Conservation (phyloP, 2,113 vertebrate species). For the Gambusia affinis region DNA sequence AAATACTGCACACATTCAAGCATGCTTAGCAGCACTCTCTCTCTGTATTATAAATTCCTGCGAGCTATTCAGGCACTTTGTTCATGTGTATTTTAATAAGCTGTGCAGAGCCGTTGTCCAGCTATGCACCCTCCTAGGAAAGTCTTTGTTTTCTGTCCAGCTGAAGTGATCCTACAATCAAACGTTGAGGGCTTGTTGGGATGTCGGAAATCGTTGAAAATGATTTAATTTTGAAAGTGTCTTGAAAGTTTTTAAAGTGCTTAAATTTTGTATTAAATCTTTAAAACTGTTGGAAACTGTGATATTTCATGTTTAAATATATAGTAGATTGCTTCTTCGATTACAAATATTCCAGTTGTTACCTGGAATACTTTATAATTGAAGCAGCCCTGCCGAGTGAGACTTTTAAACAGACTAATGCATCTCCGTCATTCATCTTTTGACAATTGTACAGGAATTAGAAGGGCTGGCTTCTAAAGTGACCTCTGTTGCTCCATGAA, state of each 20-base stretch:
- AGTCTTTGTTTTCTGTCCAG: not conserved
- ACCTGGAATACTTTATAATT: not conserved
- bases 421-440: not conserved
- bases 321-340: not conserved
- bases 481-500: not conserved
- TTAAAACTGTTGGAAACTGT: no score
- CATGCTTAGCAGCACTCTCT: constrained; percentile 9
- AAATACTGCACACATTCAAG: constrained; percentile 24
- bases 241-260: no score
- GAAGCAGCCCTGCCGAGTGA: no score
- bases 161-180: not conserved
- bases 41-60: constrained; percentile 8
- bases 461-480: not conserved
- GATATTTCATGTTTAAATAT: no score
- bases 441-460: not conserved
- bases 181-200: not conserved
- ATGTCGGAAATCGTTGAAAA: not conserved
- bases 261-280: no score
- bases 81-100: constrained; percentile 15
- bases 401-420: not conserved
- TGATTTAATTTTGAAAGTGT: not conserved
- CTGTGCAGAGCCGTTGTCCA: not conserved
- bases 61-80: constrained; percentile 28
- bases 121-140: not conserved
- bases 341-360: not conserved